Evolutionary conservation across 2,113 vertebrate genomes (phyloP).

Genomic region (Xyrauchen texanus): DNA sequence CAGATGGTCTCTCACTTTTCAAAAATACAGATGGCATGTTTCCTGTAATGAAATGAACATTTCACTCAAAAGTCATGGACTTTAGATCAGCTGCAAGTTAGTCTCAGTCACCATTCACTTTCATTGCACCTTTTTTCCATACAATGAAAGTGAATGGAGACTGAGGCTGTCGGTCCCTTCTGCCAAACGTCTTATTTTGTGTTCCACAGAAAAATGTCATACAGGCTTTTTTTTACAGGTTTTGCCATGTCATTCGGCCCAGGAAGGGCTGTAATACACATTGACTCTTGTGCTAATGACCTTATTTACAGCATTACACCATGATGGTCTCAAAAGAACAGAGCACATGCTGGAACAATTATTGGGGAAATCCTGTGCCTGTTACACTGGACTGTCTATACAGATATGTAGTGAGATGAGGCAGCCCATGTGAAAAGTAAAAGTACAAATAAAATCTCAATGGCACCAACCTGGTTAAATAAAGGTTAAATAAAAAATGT

Average conservation of each 20-base stretch:
- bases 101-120: too few relatives aligned
- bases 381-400: neutral
- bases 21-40: neutral
- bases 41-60: slow-evolving; percentile 1
- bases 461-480: too few relatives aligned
- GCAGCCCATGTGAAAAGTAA: neutral
- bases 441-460: too few relatives aligned
- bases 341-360: slow-evolving; percentile 28
- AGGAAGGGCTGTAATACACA: slow-evolving; percentile 3
- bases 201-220: too few relatives aligned
- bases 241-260: neutral
- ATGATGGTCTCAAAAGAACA: slow-evolving; percentile 21
- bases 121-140: too few relatives aligned
- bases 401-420: neutral
- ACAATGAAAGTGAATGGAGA: too few relatives aligned
- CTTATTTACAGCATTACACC: slow-evolving; percentile 32
- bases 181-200: too few relatives aligned
- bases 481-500: too few relatives aligned
- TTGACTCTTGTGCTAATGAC: neutral
- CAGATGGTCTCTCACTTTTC: slow-evolving; percentile 6
- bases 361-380: slow-evolving; percentile 15
- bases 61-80: neutral
- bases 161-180: too few relatives aligned
- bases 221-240: neutral
- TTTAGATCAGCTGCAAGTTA: neutral